Evolutionary conservation across 1,140 invertebrate species (phyloP), one percentile per base, ranked within the genome.

Genomic region (Drosophila parvula): DNA sequence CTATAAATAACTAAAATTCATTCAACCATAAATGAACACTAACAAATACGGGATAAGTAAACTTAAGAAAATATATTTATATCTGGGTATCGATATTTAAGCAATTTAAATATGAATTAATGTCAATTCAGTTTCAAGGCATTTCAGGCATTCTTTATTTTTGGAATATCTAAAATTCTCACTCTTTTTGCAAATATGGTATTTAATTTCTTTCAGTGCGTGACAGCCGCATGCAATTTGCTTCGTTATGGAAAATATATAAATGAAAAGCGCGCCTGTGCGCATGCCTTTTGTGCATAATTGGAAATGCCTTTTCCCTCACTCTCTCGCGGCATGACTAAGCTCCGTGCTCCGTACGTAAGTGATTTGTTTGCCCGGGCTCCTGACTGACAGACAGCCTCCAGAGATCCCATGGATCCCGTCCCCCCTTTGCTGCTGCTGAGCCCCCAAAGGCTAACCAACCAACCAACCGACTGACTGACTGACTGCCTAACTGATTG

Each of bases 281-380:
- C 44, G 64, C 40, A 57, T 65, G 61, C 71, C 51, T 64, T 55
- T 64, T 64, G 74, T 38, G 62, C 55, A 71, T 79, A 79, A 79
- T 79, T 79, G 78, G 62, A 79, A 79, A 69, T 69, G 45, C 62
- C 51, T 79, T 79, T 68, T 79, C 68, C 40, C 61, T 34, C 51
- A 55, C 12, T 47, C 22, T 47, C 44, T 28, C 10, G 48, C 64
- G 64, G 48, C 75, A 78, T 78, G 74, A 78, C 60, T 78, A 59
- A 55, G 76, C 67, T 60, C 41, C 53, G 32, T 59, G 60, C 14
- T 40, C 30, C 58, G 57, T 81, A 81, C 53, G 73, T 81, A 81
- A 81, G 73, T 81, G 69, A 81, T 78, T 78, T 78, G 74, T 82
- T 83, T 82, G 76, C 56, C 60, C 67, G 80, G 70, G 55, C 59